Percentiles rank a stretch among this genome's conserved stretches.
Conservation (phyloP, 92 coral and sea anemone species). For the Epizoanthus ramosus region DNA sequence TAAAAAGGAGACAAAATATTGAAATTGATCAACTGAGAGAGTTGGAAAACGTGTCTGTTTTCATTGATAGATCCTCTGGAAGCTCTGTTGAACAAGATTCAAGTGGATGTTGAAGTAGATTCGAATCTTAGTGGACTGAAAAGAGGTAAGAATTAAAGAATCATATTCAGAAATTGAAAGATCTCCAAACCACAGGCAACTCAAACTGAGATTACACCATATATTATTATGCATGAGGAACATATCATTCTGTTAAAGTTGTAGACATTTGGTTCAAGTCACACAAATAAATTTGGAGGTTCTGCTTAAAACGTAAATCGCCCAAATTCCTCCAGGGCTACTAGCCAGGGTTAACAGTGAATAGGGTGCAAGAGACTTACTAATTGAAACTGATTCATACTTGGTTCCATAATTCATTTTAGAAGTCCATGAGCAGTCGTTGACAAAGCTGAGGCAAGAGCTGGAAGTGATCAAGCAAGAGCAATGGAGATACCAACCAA, state of each 20-base stretch:
- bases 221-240: neutral
- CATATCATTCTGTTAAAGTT: neutral
- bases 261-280: too few relatives aligned
- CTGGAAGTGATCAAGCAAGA: slow-evolving; percentile 85
- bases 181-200: too few relatives aligned
- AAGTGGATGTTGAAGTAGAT: slow-evolving; percentile 96
- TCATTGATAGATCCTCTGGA: slow-evolving; percentile 74
- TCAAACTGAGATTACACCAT: too few relatives aligned
- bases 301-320: too few relatives aligned
- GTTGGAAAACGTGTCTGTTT: neutral
- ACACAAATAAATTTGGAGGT: too few relatives aligned
- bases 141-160: slow-evolving; percentile 65
- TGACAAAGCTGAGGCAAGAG: slow-evolving; percentile 86
- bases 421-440: slow-evolving; percentile 92
- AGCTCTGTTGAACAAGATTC: slow-evolving; percentile 82
- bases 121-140: slow-evolving; percentile 75
- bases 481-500: slow-evolving; percentile 96
- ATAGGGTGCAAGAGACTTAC: too few relatives aligned
- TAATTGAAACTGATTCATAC: too few relatives aligned
- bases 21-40: too few relatives aligned
- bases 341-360: too few relatives aligned
- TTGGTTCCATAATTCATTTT: slow-evolving; percentile 17
- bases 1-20: too few relatives aligned
- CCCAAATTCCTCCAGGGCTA: too few relatives aligned
- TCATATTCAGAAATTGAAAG: too few relatives aligned